Percentiles rank a stretch among this genome's conserved stretches.
These are phyloP conservation scores for Mesorhabditis spiculigera DNA, from an alignment of 2,888 invertebrate genomes.

Conservation along the genomic window DNA sequence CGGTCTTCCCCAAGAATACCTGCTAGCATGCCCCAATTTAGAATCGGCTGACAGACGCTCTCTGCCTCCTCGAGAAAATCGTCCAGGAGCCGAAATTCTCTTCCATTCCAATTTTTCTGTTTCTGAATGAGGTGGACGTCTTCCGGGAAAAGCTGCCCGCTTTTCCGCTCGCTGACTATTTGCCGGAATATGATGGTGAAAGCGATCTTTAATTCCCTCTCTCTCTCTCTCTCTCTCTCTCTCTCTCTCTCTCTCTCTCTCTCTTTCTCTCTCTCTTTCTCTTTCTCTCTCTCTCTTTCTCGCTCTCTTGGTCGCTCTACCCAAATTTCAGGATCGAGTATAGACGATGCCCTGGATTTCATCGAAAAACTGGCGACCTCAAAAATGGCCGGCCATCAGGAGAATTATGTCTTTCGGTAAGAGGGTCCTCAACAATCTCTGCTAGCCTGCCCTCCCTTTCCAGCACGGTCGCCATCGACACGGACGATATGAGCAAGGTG, in stretches of 20 bases:
- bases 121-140: slow-evolving; percentile 48
- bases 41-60: slow-evolving; percentile 40
- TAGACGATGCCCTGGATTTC: slow-evolving; percentile 42
- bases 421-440: slow-evolving; percentile 8
- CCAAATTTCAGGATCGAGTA: slow-evolving; percentile 28
- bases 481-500: slow-evolving; percentile 27
- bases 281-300: neutral
- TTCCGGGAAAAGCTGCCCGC: slow-evolving; percentile 41
- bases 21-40: slow-evolving; percentile 14
- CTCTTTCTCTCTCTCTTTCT: too few relatives aligned
- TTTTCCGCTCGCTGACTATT: slow-evolving; percentile 32
- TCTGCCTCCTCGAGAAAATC: slow-evolving; percentile 31
- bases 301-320: neutral
- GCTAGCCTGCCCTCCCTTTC: neutral
- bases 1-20: neutral
- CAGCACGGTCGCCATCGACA: slow-evolving; percentile 31
- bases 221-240: neutral
- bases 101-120: slow-evolving; percentile 40
- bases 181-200: slow-evolving; percentile 31
- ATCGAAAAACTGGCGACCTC: slow-evolving; percentile 26
- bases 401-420: neutral
- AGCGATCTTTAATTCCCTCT: neutral
- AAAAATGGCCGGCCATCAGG: neutral
- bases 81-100: slow-evolving; percentile 30
- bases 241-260: neutral